phyloP scores from a whole-genome alignment of 2,113 vertebrate species.

The Percina caprodes region DNA sequence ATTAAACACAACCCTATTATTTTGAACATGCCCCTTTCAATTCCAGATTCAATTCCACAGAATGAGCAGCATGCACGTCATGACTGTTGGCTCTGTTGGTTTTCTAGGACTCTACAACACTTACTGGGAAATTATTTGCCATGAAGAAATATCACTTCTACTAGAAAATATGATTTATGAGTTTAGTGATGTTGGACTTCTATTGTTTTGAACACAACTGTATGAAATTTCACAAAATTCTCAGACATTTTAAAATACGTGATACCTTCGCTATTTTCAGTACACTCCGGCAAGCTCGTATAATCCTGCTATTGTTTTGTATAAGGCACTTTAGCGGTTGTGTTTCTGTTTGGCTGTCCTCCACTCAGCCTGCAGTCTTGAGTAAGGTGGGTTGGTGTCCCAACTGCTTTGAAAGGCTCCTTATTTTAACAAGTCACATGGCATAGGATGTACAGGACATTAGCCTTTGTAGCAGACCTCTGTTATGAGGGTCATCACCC shows the following conservation, averaged over 20 bases:
- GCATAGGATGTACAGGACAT: neutral
- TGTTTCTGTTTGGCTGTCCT: conserved; percentile 1
- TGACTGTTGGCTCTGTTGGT: too few relatives aligned
- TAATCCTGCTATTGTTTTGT: neutral
- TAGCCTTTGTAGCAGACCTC: neutral
- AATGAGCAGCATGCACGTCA: too few relatives aligned
- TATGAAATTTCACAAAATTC: too few relatives aligned
- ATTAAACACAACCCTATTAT: too few relatives aligned
- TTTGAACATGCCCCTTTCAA: too few relatives aligned
- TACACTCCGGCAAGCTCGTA: neutral
- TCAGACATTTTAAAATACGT: neutral
- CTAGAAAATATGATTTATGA: too few relatives aligned
- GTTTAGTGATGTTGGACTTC: too few relatives aligned
- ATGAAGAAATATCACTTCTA: too few relatives aligned
- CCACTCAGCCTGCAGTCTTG: neutral
- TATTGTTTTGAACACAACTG: too few relatives aligned
- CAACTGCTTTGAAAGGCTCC: neutral
- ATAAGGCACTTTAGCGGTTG: neutral
- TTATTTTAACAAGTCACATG: conserved; percentile 5
- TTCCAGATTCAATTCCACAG: too few relatives aligned
- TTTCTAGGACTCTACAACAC: too few relatives aligned
- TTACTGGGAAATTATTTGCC: too few relatives aligned
- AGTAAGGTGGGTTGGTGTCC: neutral
- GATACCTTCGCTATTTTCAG: neutral
- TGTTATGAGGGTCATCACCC: conserved; percentile 21